Base-by-base conservation (phyloP, 2,113 vertebrate genomes). In the Ancistrus triradiatus region DNA sequence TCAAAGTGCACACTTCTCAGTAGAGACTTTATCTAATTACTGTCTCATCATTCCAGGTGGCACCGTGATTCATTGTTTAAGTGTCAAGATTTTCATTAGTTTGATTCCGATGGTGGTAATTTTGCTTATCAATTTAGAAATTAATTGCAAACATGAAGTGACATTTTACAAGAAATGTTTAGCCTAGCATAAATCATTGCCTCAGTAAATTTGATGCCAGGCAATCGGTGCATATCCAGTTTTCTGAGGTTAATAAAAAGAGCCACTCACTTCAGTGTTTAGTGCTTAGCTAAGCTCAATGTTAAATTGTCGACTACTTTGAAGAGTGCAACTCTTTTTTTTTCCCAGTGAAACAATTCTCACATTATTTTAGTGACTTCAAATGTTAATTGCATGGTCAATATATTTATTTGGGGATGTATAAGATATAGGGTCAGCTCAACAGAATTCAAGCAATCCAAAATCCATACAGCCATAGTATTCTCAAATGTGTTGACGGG, bases 91-190 rank as follows among this genome's bases (percentile, higher is more conserved):
- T 0, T 71, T 22, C 76, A 78, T 77, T 73, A 75, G 55, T 81
- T 78, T 80, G 76, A 85, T 75, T 84, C 81, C 79, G 80, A 80
- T 86, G 85, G 81, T 86, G 77, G 74, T 84, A 78, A 87, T 86
- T 80, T 82, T 79, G 79, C 78, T 84, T 88, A 91, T 90, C 90
- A 89, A 91, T 91, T 90, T 85, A 83, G 84, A 88, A 85, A 92
- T 91, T 91, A 90, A 90, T 91, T 88, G 83, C 83, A 90, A 91
- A 90, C 78, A 84, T 80, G 74, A 86, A 87, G 85, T 91, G 90
- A 92, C 89, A 92, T 91, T 90, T 92, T 91, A 90, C 89, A 92
- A 84, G 87, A 85, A 87, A 89, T 90, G 85, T 87, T 90, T 90
- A 90, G 86, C 87, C 90, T 87, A 85, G 85, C 83, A 85, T 86